These are phyloP conservation scores for Blennius ocellaris DNA, from an alignment of 2,113 vertebrate species.

Conservation along the genomic window DNA sequence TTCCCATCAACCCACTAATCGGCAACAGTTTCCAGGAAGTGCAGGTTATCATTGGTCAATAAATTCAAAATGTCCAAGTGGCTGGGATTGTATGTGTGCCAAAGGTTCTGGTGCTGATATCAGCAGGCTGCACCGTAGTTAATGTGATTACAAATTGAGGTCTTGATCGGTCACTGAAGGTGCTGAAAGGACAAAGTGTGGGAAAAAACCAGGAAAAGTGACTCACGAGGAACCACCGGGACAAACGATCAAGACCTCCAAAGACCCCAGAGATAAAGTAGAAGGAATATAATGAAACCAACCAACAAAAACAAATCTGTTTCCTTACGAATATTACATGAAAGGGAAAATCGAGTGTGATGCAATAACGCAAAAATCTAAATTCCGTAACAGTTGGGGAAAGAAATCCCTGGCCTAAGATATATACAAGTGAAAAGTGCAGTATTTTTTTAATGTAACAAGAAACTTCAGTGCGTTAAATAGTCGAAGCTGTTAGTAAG, in stretches of 20 bases:
- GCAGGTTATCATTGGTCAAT: too few species aligned
- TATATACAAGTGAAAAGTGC: too few species aligned
- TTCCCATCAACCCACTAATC: too few species aligned
- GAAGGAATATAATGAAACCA: neutral
- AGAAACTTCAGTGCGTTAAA: too few species aligned
- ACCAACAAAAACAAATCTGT: neutral
- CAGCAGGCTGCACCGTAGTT: slow-evolving; percentile 14
- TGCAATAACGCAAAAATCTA: too few species aligned
- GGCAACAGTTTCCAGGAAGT: neutral
- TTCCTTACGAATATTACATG: neutral
- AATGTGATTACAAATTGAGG: slow-evolving; percentile 34
- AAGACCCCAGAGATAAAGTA: too few species aligned
- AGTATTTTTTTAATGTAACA: too few species aligned
- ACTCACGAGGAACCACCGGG: slow-evolving; percentile 32
- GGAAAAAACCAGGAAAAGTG: slow-evolving; percentile 56
- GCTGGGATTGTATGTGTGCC: neutral
- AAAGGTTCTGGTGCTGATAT: neutral
- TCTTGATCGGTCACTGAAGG: slow-evolving; percentile 49
- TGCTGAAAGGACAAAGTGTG: slow-evolving; percentile 47
- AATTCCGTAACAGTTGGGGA: too few species aligned
- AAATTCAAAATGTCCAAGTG: too few species aligned
- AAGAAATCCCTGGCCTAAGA: too few species aligned
- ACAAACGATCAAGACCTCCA: slow-evolving; percentile 18
- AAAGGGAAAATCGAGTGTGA: neutral
- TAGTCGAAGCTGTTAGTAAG: too few species aligned